Conservation (phyloP, 2,888 invertebrate species). For the Nasonia oneida region DNA sequence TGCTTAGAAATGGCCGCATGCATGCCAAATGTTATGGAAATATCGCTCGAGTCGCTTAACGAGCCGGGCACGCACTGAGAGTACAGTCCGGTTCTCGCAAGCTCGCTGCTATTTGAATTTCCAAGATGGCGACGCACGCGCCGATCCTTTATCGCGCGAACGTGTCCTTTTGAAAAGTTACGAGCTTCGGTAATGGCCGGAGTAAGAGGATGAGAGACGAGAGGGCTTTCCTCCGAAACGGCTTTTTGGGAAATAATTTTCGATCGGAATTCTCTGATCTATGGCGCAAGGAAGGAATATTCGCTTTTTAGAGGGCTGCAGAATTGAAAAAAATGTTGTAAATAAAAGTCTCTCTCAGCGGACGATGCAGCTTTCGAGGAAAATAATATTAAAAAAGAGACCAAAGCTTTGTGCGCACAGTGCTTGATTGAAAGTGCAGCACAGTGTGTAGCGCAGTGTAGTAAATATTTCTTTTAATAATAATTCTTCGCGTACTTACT, state of each 20-base stretch:
- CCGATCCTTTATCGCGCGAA: slow-evolving; percentile 23
- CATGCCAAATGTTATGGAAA: slow-evolving; percentile 71
- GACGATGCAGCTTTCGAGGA: background rate
- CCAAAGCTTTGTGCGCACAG: background rate
- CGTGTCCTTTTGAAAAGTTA: slow-evolving; percentile 47
- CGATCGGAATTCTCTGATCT: background rate
- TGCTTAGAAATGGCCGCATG: slow-evolving; percentile 74
- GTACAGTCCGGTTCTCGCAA: slow-evolving; percentile 22
- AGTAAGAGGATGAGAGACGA: background rate
- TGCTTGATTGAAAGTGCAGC: background rate
- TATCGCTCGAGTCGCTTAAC: slow-evolving; percentile 66
- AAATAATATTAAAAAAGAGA: background rate
- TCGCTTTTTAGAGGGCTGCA: background rate
- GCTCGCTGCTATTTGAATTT: slow-evolving; percentile 56
- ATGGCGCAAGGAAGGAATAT: background rate
- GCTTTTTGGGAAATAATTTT: slow-evolving; percentile 16
- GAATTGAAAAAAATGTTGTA: background rate
- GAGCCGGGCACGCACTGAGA: slow-evolving; percentile 57
- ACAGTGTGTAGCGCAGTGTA: background rate
- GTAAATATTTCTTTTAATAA: background rate
- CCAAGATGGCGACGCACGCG: slow-evolving; percentile 44
- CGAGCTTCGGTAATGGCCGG: slow-evolving; percentile 14
- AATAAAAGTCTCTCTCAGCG: background rate
- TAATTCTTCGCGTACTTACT: background rate
- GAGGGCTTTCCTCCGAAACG: background rate